Evolutionary conservation across 2,797 vertebrate genomes (phyloP), one percentile per base, ranked within the genome.

Genomic region (Cyclopterus lumpus): DNA sequence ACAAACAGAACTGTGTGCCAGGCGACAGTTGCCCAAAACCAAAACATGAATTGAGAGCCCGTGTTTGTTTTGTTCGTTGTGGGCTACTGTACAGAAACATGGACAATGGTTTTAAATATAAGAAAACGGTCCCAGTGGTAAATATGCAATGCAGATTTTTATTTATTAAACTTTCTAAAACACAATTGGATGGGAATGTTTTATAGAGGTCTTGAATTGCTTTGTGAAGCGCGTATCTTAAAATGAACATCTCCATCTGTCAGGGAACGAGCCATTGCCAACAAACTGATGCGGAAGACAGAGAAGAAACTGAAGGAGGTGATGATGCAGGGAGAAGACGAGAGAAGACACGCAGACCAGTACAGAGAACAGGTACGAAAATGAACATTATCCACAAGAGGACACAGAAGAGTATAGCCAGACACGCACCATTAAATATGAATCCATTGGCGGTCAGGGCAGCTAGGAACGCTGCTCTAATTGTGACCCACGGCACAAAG

Each of bases 261-360:
- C 76, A 98, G 97, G 89, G 97, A 98, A 80, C 94, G 96, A 81
- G 92, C 95, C 7, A 91, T 97, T 3, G 95, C 96, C 1, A 97
- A 95, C 89, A 98, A 98, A 79, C 86, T 97, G 79, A 93, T 97
- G 22, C 92, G 97, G 54, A 96, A 97, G 89, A 95, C 96, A 0
- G 97, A 98, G 90, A 98, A 98, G 92, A 96, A 97, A 81, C 93
- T 98, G 38, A 98, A 98, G 76, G 97, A 98, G 82, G 95, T 96
- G 79, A 90, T 97, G 83, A 94, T 98, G 81, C 97, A 98, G 88
- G 96, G 96, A 26, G 97, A 98, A n/a, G 97, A 98, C n/a, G 97
- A 98, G 84, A 91, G 97, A 68, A 93, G 97, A 70, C 96, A 95
- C 20, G 96, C 96, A 0, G 97, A 98, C 90, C 97, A 97, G 89